phyloP scores from a whole-genome alignment of 2,888 invertebrate species.

The Microctonus hyperodae region DNA sequence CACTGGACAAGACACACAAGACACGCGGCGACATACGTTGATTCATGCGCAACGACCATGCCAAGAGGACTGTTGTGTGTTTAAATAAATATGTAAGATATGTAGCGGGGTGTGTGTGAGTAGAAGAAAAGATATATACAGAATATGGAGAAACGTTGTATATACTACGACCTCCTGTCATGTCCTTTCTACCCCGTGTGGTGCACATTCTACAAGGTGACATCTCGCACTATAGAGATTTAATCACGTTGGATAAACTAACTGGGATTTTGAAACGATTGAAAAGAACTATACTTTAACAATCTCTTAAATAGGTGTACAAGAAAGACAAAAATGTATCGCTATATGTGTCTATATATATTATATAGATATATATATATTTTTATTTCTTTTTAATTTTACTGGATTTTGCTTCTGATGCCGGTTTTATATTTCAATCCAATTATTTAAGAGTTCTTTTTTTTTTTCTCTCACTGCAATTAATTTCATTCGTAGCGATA shows the following conservation, averaged over 20 bases:
- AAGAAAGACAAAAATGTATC: too few relatives aligned
- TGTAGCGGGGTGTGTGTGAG: constrained; percentile 15
- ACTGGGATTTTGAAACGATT: constrained; percentile 28
- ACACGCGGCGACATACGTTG: constrained; percentile 55
- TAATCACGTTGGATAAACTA: constrained; percentile 43
- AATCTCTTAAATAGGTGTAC: background rate
- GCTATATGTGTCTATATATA: too few relatives aligned
- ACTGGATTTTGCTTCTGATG: background rate
- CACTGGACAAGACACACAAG: constrained; percentile 58
- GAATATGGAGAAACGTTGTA: constrained; percentile 19
- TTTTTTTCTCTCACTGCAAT: background rate
- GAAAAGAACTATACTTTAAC: constrained; percentile 22
- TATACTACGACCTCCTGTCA: constrained; percentile 59
- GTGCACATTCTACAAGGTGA: constrained; percentile 53
- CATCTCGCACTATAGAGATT: constrained; percentile 49
- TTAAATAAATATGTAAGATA: too few relatives aligned
- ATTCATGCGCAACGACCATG: constrained; percentile 52
- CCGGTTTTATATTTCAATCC: background rate
- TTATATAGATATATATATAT: too few relatives aligned
- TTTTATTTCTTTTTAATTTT: too few relatives aligned
- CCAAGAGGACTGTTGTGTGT: constrained; percentile 6
- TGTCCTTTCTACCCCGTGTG: constrained; percentile 47
- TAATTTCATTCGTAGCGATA: background rate
- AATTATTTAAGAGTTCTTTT: background rate
- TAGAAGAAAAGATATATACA: constrained; percentile 12